Base-by-base conservation (phyloP, 2,888 invertebrate genomes). In the Mechanitis mazaeus region DNA sequence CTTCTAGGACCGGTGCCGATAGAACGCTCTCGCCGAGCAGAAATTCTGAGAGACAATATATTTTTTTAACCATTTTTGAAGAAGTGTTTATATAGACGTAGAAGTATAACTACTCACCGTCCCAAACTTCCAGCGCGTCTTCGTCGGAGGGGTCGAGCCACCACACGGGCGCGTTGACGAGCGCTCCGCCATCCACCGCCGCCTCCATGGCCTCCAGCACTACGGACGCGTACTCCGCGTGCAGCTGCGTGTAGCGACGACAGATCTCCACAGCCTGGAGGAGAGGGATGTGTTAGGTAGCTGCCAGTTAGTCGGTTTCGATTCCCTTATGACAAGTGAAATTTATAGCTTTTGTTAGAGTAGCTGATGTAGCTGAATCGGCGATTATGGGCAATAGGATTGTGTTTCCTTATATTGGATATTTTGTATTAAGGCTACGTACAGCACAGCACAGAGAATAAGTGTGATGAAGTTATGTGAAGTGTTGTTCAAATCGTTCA, bases 111-210 rank as follows among this genome's bases (percentile, higher is more conserved):
- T 20, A 20, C 69, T 80, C 79, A 93, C 93, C 91, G 72, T 93
- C 93, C 75, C 87, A 86, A 55, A 91, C 81, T 65, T 82, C 84
- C 42, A 91, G 83, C 0, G 96, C 94, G 2, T 80, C 85, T 54
- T 80, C 70, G 72, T 96, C 94, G 0, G 84, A 84, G 0, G 96
- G 95, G 75, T 94, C 94, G 0, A 94, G 75, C 96, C 96, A 97
- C 97, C 97, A 97, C 66, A 97, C 91, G 1, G 97, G 97, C 0
- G 95, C 91, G 85, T 96, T 95, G 57, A 96, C 92, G 0, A 96
- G 96, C 0, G 92, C 91, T 5, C 95, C 95, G 4, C 87, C 81
- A 0, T 72, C 67, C 0, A 93, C 91, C 0, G 93, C 91, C 1
- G 91, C 83, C 61, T 92, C 75, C 91, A 94, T 94, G 0, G 93